A percentile compares a stretch with the other conserved stretches of the same genome.
phyloP scores from a whole-genome alignment of 2,888 invertebrate species.

The Drosophila vallismaia region DNA sequence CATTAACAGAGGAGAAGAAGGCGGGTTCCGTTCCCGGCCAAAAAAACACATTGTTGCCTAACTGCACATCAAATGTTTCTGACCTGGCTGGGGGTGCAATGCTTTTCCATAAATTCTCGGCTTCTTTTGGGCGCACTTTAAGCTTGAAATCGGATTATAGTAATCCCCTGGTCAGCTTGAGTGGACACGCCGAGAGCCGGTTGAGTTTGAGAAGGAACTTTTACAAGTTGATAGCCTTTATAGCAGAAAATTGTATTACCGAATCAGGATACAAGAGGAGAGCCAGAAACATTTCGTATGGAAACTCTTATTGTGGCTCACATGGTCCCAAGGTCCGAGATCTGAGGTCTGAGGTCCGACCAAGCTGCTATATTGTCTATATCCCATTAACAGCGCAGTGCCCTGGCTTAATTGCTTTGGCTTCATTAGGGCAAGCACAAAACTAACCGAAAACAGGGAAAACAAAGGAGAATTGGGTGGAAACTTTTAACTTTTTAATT shows the following conservation, averaged over 20 bases:
- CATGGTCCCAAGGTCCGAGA: slow-evolving; percentile 14
- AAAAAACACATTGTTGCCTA: slow-evolving; percentile 44
- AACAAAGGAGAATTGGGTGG: slow-evolving; percentile 36
- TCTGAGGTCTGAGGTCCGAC: not conserved
- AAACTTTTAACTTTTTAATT: slow-evolving; percentile 70
- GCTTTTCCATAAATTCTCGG: slow-evolving; percentile 30
- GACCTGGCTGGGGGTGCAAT: slow-evolving; percentile 24
- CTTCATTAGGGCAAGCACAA: slow-evolving; percentile 64
- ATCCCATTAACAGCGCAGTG: slow-evolving; percentile 52
- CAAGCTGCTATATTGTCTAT: slow-evolving; percentile 14
- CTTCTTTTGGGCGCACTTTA: slow-evolving; percentile 51
- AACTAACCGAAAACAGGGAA: slow-evolving; percentile 21
- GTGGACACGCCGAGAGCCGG: slow-evolving; percentile 24
- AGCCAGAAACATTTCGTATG: slow-evolving; percentile 29
- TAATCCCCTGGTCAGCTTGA: slow-evolving; percentile 59
- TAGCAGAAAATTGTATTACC: slow-evolving; percentile 59
- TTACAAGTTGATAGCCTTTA: slow-evolving; percentile 67
- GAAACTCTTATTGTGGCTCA: slow-evolving; percentile 13
- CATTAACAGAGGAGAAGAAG: slow-evolving; percentile 28
- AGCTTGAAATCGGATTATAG: slow-evolving; percentile 77
- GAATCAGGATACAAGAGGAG: slow-evolving; percentile 6
- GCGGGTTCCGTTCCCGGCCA: slow-evolving; percentile 7
- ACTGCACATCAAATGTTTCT: slow-evolving; percentile 42
- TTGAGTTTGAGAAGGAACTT: slow-evolving; percentile 20
- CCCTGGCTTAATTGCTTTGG: slow-evolving; percentile 64